Percentiles rank a stretch among this genome's conserved stretches.
phyloP scores from a whole-genome alignment of 2,797 vertebrate species.

The Mus minutoides region DNA sequence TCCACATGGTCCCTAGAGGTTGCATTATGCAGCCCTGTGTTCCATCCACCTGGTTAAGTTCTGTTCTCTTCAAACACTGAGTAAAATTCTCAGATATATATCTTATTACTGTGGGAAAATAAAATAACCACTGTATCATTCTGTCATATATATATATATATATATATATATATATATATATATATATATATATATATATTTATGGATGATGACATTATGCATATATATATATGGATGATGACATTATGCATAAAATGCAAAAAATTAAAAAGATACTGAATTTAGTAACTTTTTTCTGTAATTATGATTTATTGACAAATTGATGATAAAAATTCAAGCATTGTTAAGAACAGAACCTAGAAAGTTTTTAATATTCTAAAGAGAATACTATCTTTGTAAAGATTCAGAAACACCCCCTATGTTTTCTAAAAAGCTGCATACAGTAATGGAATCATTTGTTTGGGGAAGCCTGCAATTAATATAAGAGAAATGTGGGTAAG shows the following conservation, averaged over 20 bases:
- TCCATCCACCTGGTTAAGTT: not conserved
- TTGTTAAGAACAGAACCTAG: not conserved
- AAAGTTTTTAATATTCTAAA: not conserved
- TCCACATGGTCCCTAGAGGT: not conserved
- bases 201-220: too few relatives aligned
- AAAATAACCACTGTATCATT: too few relatives aligned
- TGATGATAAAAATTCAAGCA: not conserved
- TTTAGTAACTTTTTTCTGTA: slow-evolving; percentile 7
- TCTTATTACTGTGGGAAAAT: too few relatives aligned
- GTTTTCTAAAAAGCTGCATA: not conserved
- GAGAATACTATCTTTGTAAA: slow-evolving; percentile 2
- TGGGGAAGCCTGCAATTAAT: slow-evolving; percentile 33
- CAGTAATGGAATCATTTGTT: not conserved
- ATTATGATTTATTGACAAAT: slow-evolving; percentile 9
- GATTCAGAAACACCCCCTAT: not conserved
- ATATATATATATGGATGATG: not conserved
- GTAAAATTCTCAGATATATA: too few relatives aligned
- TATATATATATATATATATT: not conserved
- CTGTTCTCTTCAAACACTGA: not conserved
- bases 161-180: too few relatives aligned
- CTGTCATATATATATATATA: too few relatives aligned
- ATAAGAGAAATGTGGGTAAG: slow-evolving; percentile 36
- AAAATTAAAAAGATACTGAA: slow-evolving; percentile 21
- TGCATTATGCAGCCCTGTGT: not conserved
- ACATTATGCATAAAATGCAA: slow-evolving; percentile 33